A percentile compares a stretch with the other conserved stretches of the same genome.
phyloP scores from a whole-genome alignment of 2,113 vertebrate genomes.

The Pteruthius melanotis region DNA sequence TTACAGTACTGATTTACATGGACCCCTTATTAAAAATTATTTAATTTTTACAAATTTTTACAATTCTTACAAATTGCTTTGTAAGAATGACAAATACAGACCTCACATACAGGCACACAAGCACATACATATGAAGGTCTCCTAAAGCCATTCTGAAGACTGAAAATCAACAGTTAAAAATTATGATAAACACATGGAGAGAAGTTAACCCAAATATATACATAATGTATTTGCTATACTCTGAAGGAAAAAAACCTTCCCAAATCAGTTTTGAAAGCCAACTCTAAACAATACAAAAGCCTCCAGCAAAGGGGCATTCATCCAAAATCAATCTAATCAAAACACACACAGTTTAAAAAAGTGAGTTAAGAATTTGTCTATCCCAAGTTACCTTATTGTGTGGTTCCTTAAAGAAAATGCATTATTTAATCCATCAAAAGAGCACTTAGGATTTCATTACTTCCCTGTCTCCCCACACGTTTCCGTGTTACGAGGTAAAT shows the following conservation, averaged over 20 bases:
- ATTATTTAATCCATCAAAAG: conserved; percentile 23
- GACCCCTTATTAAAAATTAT: neutral
- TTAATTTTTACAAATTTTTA: too few relatives aligned
- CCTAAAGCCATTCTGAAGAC: neutral
- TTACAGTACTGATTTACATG: neutral
- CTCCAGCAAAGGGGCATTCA: conserved; percentile 10
- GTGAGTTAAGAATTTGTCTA: neutral
- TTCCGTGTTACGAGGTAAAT: neutral
- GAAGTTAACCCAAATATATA: conserved; percentile 6
- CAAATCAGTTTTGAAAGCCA: conserved; percentile 44
- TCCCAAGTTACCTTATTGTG: conserved; percentile 5
- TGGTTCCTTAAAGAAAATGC: conserved; percentile 23
- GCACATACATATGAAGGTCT: neutral
- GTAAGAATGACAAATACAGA: neutral
- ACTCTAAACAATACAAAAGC: conserved; percentile 50
- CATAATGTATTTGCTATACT: conserved; percentile 33
- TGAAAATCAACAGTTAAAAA: neutral
- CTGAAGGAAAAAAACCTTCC: conserved; percentile 33
- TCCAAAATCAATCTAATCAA: conserved; percentile 47
- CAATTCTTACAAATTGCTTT: too few relatives aligned
- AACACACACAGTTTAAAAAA: conserved; percentile 18
- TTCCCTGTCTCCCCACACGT: neutral
- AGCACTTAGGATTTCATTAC: neutral
- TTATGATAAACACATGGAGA: conserved; percentile 10
- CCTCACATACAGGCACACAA: neutral